Conservation (phyloP, 1,140 invertebrate species). For the Ostrea edulis region DNA sequence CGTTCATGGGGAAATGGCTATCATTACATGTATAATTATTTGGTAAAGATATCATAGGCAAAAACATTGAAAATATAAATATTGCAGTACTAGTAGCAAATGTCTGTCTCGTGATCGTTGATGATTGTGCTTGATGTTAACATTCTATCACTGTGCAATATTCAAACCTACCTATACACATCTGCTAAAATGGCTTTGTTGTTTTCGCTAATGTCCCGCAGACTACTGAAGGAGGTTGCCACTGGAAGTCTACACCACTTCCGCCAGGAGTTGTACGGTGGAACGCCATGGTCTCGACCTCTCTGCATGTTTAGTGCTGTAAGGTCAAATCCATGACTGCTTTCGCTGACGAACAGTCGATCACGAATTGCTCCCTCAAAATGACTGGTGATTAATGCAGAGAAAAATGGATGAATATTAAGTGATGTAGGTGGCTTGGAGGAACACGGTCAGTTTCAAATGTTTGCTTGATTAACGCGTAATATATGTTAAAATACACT, state of each 20-base stretch:
- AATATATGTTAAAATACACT: not conserved
- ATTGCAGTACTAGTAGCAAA: too few species aligned
- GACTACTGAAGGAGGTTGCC: not conserved
- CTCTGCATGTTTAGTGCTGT: constrained; percentile 83
- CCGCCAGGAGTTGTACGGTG: constrained; percentile 70
- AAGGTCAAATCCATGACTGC: constrained; percentile 70
- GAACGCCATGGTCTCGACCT: constrained; percentile 91
- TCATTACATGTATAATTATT: not conserved
- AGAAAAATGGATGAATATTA: not conserved
- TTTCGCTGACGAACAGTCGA: not conserved
- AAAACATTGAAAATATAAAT: too few species aligned
- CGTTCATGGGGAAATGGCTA: not conserved
- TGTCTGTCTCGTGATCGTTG: too few species aligned
- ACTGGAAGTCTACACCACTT: constrained; percentile 42
- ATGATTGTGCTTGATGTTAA: not conserved
- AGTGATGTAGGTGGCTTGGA: not conserved
- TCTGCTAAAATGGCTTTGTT: not conserved
- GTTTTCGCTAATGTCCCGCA: not conserved
- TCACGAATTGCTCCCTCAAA: constrained; percentile 36
- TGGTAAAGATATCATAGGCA: not conserved
- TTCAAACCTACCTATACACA: not conserved
- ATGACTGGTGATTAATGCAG: constrained; percentile 12
- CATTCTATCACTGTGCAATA: too few species aligned
- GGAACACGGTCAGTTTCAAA: too few species aligned
- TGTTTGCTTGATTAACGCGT: not conserved